Conservation (phyloP, 2,797 vertebrate genomes). For the Chrosomus eos region DNA sequence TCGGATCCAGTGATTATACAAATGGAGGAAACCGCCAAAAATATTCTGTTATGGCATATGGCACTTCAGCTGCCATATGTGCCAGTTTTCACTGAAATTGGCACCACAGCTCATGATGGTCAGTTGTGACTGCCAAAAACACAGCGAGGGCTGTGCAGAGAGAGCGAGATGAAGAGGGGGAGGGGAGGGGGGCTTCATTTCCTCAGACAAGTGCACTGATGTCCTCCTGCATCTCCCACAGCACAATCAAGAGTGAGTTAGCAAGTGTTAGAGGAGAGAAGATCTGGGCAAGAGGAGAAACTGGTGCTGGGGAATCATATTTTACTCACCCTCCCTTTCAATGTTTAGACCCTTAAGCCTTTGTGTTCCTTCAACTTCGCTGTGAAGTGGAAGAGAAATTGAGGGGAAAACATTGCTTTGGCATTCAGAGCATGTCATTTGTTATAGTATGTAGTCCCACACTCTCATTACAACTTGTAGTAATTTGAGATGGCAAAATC, state of each 20-base stretch:
- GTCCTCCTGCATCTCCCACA: constrained; percentile 62
- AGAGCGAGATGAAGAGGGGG: constrained; percentile 53
- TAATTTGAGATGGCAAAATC: not conserved
- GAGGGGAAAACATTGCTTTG: constrained; percentile 53
- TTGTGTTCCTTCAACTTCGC: constrained; percentile 43
- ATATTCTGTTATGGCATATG: constrained; percentile 98
- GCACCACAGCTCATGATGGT: constrained; percentile 93
- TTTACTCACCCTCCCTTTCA: constrained; percentile 42
- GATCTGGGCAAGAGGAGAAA: constrained; percentile 56
- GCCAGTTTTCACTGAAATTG: constrained; percentile 99
- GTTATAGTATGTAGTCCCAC: constrained; percentile 9
- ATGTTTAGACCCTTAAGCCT: constrained; percentile 8
- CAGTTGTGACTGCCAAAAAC: constrained; percentile 99
- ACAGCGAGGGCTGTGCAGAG: constrained; percentile 84
- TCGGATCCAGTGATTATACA: constrained; percentile 85
- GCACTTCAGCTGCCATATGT: constrained; percentile 99
- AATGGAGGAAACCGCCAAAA: constrained; percentile 94
- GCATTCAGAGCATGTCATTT: constrained; percentile 21
- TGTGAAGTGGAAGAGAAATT: constrained; percentile 52
- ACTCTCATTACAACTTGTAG: not conserved
- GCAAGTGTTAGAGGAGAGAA: constrained; percentile 51
- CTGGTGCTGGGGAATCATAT: constrained; percentile 3
- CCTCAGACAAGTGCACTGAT: constrained; percentile 62
- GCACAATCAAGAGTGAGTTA: constrained; percentile 60
- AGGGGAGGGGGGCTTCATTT: constrained; percentile 51